These are phyloP conservation scores for Strix aluco DNA, from an alignment of 2,113 vertebrate genomes.

Conservation along the genomic window DNA sequence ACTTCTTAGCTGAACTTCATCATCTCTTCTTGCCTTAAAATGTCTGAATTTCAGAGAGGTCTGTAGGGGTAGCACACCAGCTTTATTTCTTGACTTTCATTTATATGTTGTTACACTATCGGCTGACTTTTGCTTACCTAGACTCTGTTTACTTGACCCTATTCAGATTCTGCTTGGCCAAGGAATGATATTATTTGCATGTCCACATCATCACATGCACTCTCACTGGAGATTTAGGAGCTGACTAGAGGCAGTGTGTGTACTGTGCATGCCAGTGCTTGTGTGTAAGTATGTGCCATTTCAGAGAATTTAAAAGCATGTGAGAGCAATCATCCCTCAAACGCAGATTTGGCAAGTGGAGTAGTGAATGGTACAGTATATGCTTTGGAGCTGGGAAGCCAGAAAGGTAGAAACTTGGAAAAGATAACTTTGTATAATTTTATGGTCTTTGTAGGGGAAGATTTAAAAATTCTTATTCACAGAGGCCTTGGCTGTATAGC, in stretches of 20 bases:
- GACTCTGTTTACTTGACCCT: not conserved
- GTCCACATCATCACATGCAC: not conserved
- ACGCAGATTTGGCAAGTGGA: not conserved
- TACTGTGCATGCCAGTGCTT: not conserved
- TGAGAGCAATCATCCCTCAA: not conserved
- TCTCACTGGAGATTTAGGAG: not conserved
- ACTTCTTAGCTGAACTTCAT: not conserved
- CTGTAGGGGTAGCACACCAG: not conserved
- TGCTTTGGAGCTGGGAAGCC: not conserved
- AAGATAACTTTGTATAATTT: not conserved
- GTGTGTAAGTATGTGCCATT: not conserved
- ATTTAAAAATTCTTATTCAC: slow-evolving; percentile 9
- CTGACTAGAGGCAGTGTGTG: not conserved
- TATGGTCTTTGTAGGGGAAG: not conserved
- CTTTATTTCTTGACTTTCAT: not conserved
- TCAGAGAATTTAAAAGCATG: not conserved
- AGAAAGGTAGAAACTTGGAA: not conserved
- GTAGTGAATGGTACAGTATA: not conserved
- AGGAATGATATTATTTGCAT: not conserved
- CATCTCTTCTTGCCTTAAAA: not conserved
- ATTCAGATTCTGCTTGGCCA: not conserved
- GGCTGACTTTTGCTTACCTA: not conserved
- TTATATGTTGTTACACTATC: not conserved
- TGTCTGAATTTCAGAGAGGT: not conserved
- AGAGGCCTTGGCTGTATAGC: not conserved